These are phyloP conservation scores for Scatophagus argus DNA, from an alignment of 2,113 vertebrate genomes.

Conservation along the genomic window DNA sequence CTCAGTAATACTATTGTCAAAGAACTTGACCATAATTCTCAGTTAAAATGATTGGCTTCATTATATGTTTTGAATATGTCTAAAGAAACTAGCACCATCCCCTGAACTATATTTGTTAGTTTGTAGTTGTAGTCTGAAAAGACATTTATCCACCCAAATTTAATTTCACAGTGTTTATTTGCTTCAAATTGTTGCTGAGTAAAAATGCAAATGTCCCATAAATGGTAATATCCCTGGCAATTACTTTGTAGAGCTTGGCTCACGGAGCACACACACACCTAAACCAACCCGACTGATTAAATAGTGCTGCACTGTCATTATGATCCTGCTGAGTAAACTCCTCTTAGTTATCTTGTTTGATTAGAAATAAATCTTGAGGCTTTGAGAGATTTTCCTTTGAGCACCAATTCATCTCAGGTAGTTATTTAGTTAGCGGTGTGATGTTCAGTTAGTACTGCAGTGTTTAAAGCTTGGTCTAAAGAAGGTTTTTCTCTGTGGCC, in stretches of 20 bases:
- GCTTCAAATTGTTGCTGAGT: constrained; percentile 60
- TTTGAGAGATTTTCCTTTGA: constrained; percentile 73
- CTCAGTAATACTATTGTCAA: not conserved
- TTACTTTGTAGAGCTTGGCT: constrained; percentile 79
- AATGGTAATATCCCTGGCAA: constrained; percentile 70
- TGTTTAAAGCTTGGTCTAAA: constrained; percentile 33
- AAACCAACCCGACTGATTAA: constrained; percentile 81
- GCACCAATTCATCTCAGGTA: constrained; percentile 55
- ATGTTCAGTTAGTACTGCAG: constrained; percentile 46
- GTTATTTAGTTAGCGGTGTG: constrained; percentile 69
- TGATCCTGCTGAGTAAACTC: constrained; percentile 70
- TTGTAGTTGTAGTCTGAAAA: constrained; percentile 25
- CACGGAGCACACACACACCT: constrained; percentile 65
- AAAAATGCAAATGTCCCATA: constrained; percentile 66
- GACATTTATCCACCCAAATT: constrained; percentile 39
- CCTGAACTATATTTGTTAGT: not conserved
- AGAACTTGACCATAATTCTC: not conserved
- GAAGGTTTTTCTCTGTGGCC: constrained; percentile 53
- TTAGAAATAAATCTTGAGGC: constrained; percentile 83
- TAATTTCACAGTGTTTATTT: constrained; percentile 59
- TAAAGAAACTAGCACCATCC: not conserved
- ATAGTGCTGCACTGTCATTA: constrained; percentile 74
- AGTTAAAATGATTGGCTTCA: not conserved
- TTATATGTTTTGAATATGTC: not conserved
- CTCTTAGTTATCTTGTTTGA: constrained; percentile 82